Evolutionary conservation across 2,888 invertebrate genomes (phyloP), one percentile per base, ranked within the genome.

Genomic region (Tetropium fuscum): DNA sequence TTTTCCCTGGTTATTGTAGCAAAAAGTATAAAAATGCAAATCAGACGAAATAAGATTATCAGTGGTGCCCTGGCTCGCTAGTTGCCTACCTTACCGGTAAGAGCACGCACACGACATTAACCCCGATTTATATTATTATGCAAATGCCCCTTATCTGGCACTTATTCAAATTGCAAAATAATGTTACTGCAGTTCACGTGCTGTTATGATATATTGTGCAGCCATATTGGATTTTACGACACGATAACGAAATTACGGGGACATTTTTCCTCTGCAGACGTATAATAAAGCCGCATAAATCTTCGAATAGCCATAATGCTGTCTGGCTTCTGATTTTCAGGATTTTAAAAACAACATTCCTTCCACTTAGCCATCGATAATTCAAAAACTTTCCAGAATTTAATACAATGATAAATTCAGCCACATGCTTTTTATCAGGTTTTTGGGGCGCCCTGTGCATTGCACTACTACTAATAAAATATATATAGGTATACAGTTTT

Each of bases 51-150:
- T 75, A 74, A 77, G 78, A 78, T 79, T 80, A 80, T 79, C 78
- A 74, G 74, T 73, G 75, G 76, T 75, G 76, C 74, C 67, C 73
- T 69, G 72, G 75, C 72, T 74, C 74, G 77, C 74, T 60, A 71
- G 74, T 76, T 79, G 73, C 75, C 78, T 79, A 74, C 76, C 75
- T 76, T 74, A 72, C 72, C 74, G 75, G 74, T 74, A 70, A 69
- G 74, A 75, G 78, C 80, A 79, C 81, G 81, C 82, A 81, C 80
- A 78, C 78, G 78, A 79, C 80, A 81, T 81, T 82, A 82, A 81
- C 81, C 80, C 80, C 81, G 80, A 82, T 82, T 82, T 81, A 81
- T 81, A 81, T 80, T 81, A 80, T 81, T 82, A 82, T 82, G 81
- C 77, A 81, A 82, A 82, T 81, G 61, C 54, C 18, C 58, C 80